Evolutionary conservation across 2,797 vertebrate species (phyloP).

Genomic region (Numenius phaeopus): DNA sequence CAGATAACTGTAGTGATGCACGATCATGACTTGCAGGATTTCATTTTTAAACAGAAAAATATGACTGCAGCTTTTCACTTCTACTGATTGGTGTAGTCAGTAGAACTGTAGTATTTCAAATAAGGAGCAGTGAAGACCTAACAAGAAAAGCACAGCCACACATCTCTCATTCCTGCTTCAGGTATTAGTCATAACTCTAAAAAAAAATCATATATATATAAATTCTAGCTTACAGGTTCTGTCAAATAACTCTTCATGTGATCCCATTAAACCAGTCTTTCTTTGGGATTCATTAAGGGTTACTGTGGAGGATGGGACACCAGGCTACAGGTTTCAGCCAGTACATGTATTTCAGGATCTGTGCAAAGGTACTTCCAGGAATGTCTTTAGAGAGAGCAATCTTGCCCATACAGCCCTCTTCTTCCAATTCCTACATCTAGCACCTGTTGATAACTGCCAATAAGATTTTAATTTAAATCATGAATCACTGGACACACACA

Average conservation of each 20-base stretch:
- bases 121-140: neutral
- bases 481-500: accelerated
- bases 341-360: neutral
- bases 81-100: neutral
- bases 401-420: neutral
- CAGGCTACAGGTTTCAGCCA: neutral
- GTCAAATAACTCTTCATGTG: neutral
- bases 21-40: neutral
- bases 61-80: neutral
- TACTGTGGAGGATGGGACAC: neutral
- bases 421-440: neutral
- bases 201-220: neutral
- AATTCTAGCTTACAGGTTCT: neutral
- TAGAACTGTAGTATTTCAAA: neutral
- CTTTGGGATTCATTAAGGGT: neutral
- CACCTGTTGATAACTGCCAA: neutral
- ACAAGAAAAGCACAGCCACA: neutral
- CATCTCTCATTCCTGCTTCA: neutral
- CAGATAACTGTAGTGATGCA: neutral
- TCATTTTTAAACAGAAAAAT: slow-evolving; percentile 1
- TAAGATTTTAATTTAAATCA: neutral
- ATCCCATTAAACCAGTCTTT: neutral
- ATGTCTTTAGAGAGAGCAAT: neutral
- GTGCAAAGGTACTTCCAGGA: neutral
- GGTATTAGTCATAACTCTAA: neutral